Evolutionary conservation across 2,888 invertebrate species (phyloP), one percentile per base, ranked within the genome.

Genomic region (Flexamia atlantica): DNA sequence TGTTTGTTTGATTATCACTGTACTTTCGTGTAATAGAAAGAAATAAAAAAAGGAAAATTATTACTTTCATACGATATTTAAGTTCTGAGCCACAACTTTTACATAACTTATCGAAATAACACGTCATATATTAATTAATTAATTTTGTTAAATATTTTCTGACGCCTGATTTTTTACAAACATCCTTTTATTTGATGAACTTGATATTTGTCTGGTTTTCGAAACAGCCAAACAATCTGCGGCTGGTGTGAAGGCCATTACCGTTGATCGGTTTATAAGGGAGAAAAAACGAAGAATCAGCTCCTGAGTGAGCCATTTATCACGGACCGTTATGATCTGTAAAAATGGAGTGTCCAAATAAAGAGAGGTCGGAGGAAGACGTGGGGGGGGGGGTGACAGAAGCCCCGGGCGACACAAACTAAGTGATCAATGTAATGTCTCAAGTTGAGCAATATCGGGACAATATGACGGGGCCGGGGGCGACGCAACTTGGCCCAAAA

Each of bases 281-380:
- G 23, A 57, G 57, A 57, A 57, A 57, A 57, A 57, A 57, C 57
- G 57, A 57, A 57, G 57, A 57, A 57, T 57, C 57, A 57, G 57
- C 57, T 57, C 57, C 57, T 57, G 57, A 25, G 57, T 23, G 57
- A 23, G 5, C 23, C 68, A 68, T 68, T 68, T 68, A 32, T 68
- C 36, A 36, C 30, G 68, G 68, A 17, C 68, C 32, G 68, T 68
- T 68, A 68, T 68, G 68, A 68, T 68, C 68, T 68, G 32, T 68
- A 68, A 68, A 68, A 68, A 68, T 68, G 68, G 36, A 68, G 68
- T 68, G 68, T 68, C 68, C 68, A 68, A 68, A 68, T 68, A 68
- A 68, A 68, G 68, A 32, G 60, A 10, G 57, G 4, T 12, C 68
- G 28, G 32, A 32, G 4, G 68, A 17, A 5, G 36, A 12, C 32